Conservation (phyloP, 1,140 invertebrate species). For the Psix sp. region DNA sequence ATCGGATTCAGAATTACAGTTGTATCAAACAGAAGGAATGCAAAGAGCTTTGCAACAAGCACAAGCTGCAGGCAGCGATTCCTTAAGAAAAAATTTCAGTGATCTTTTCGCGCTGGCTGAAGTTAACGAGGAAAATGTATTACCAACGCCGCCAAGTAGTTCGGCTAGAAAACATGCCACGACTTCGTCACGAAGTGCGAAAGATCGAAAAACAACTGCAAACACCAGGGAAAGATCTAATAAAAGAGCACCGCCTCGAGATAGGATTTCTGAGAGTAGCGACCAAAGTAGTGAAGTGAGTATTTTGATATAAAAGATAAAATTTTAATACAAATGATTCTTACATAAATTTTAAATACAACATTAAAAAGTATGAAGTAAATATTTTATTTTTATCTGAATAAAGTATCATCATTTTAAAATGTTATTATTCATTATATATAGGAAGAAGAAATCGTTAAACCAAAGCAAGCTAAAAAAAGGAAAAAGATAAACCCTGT, state of each 20-base stretch:
- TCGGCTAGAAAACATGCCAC: constrained; percentile 78
- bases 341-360: too few relatives aligned
- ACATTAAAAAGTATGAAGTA: too few relatives aligned
- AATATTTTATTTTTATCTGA: too few relatives aligned
- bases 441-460: constrained; percentile 89
- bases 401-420: too few relatives aligned
- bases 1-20: constrained; percentile 78
- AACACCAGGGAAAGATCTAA: constrained; percentile 74
- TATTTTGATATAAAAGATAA: too few relatives aligned
- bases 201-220: constrained; percentile 71
- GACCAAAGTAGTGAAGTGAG: constrained; percentile 88
- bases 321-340: too few relatives aligned
- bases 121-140: constrained; percentile 85
- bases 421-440: constrained; percentile 6
- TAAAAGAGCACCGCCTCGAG: constrained; percentile 78
- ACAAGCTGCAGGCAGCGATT: constrained; percentile 87
- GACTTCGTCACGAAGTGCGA: constrained; percentile 64
- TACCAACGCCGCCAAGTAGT: constrained; percentile 76
- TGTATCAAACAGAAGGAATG: constrained; percentile 90
- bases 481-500: constrained; percentile 86
- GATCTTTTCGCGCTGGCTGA: constrained; percentile 94
- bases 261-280: constrained; percentile 82
- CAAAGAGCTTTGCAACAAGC: constrained; percentile 91
- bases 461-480: constrained; percentile 90
- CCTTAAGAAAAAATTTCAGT: constrained; percentile 91